Evolutionary conservation across 1,140 invertebrate species (phyloP), one percentile per base, ranked within the genome.

Genomic region (Globodera rostochiensis): DNA sequence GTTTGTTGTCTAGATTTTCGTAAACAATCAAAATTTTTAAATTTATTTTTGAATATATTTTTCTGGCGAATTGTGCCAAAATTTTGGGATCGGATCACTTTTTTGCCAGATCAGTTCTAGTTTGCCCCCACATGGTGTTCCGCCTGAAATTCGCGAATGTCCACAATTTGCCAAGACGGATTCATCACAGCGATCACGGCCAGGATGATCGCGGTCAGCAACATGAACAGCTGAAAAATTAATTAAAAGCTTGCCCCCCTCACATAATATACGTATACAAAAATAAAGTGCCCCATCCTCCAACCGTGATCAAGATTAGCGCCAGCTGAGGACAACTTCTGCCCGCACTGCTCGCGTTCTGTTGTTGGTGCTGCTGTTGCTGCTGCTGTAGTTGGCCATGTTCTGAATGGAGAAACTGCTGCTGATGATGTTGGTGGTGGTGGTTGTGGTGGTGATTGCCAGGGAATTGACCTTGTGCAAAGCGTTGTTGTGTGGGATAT

Each of bases 101-200:
- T 36, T 36, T 36, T 36, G 36, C 2, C 36, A 36, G 3, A 36
- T 36, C 25, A 36, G 13, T 77, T 13, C 60, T 36, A 36, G 36
- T 36, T 36, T 36, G 36, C 50, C 66, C 85, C 83, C 77, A 88
- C 87, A 82, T 88, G 87, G 82, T 89, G 88, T 78, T 86, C 85
- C 8, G 88, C 85, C 77, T 83, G 80, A 69, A 89, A 88, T 71
- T 88, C 87, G 50, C 88, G 76, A 70, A 89, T 87, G 78, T 89
- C 88, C 25, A 89, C 88, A 25, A 88, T 87, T 80, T 89, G 88
- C 88, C 88, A 89, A 53, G 84, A 83, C 13, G 88, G 88, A 69
- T 82, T 88, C 60, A 89, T 76, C 9, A 86, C 80, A 47, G 86
- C 87, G 60, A 83, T 86, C 21, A 87, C 75, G 69, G 79, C 80